Percentiles rank a stretch among this genome's conserved stretches.
Evolutionary conservation across 1,140 invertebrate species (phyloP).

Genomic region (Drosophila athabasca): DNA sequence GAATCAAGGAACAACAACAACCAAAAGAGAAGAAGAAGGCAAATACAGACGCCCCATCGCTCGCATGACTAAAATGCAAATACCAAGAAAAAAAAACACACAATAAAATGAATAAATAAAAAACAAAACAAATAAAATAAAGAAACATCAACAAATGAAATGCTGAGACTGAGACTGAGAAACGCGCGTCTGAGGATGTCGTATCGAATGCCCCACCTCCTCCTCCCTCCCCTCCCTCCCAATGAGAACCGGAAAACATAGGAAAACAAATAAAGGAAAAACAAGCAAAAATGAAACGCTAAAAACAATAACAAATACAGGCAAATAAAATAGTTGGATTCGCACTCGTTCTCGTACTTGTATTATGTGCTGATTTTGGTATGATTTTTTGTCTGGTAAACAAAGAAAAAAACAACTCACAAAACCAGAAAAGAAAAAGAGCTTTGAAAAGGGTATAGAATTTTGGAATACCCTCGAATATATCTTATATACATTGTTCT

Average conservation of each 20-base stretch:
- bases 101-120: constrained; percentile 37
- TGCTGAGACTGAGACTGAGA: background rate
- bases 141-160: constrained; percentile 38
- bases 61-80: constrained; percentile 77
- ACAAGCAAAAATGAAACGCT: constrained; percentile 4
- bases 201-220: constrained; percentile 38
- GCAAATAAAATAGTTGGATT: too few relatives aligned
- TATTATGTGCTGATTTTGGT: too few relatives aligned
- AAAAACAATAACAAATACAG: too few relatives aligned
- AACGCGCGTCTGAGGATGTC: constrained; percentile 6
- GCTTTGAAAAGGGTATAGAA: background rate
- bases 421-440: constrained; percentile 45
- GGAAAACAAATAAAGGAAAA: constrained; percentile 12
- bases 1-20: too few relatives aligned
- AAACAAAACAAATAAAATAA: constrained; percentile 11
- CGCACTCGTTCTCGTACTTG: too few relatives aligned
- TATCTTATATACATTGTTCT: too few relatives aligned
- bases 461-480: background rate
- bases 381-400: too few relatives aligned
- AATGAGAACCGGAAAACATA: constrained; percentile 30
- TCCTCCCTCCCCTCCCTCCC: too few relatives aligned
- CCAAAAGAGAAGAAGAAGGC: constrained; percentile 12
- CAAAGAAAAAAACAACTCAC: background rate
- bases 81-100: constrained; percentile 51
- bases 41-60: constrained; percentile 2